phyloP scores from a whole-genome alignment of 2,113 vertebrate genomes.

The Muscicapa adusta region DNA sequence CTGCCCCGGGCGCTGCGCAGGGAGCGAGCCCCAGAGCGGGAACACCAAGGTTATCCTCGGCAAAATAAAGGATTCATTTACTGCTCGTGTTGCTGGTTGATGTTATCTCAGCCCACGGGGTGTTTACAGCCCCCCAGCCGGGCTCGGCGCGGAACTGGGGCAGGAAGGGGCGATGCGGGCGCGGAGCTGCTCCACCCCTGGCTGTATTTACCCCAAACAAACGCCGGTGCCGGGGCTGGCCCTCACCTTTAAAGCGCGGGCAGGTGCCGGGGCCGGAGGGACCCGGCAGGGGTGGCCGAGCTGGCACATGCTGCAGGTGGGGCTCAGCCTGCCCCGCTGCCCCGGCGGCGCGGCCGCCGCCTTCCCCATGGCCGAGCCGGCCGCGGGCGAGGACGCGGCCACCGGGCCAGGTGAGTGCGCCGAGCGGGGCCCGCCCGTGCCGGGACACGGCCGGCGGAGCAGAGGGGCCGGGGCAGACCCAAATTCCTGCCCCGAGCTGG shows the following conservation, averaged over 20 bases:
- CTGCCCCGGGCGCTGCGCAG: background rate
- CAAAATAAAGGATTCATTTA: background rate
- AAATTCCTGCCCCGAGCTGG: background rate
- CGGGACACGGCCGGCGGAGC: background rate
- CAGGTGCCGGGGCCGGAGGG: background rate
- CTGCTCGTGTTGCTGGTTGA: background rate
- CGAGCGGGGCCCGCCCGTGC: background rate
- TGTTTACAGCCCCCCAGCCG: background rate
- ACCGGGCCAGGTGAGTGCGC: slow-evolving; percentile 17
- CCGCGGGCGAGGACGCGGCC: background rate
- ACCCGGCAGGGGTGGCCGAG: background rate
- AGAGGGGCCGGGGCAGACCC: background rate
- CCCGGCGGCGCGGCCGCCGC: background rate
- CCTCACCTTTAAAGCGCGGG: background rate
- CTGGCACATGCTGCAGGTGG: slow-evolving; percentile 10
- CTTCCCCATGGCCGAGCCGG: background rate
- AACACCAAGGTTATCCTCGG: background rate
- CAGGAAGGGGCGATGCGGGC: background rate
- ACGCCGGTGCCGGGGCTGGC: background rate
- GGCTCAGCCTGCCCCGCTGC: background rate
- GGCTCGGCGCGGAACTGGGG: background rate
- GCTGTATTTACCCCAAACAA: slow-evolving; percentile 59
- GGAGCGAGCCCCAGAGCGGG: background rate
- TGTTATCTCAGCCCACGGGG: background rate
- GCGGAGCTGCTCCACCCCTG: slow-evolving; percentile 11